Conservation (phyloP, 2,113 vertebrate genomes). For the Lanius ludovicianus region DNA sequence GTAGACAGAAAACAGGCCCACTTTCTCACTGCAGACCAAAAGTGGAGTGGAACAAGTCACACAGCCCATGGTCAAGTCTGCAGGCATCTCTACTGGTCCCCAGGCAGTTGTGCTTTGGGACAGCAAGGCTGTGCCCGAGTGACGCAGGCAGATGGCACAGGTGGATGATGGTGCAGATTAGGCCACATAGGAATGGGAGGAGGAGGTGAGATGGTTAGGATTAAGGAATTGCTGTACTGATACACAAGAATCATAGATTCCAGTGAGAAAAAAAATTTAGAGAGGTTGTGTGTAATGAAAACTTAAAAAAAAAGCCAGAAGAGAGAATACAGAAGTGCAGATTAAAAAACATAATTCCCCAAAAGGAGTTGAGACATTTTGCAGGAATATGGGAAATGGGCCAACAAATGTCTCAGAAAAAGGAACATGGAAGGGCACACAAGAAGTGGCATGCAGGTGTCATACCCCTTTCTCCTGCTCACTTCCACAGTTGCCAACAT, state of each 20-base stretch:
- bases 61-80: not conserved
- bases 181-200: not conserved
- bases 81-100: not conserved
- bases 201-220: not conserved
- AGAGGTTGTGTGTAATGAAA: not conserved
- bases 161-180: not conserved
- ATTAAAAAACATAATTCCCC: not conserved
- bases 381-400: not conserved
- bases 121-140: not conserved
- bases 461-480: not conserved
- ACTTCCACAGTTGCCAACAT: not conserved
- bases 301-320: not conserved
- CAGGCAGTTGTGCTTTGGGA: not conserved
- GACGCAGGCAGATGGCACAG: rapidly evolving
- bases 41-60: not conserved
- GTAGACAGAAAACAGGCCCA: not conserved
- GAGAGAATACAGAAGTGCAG: not conserved
- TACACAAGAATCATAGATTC: not conserved
- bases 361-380: not conserved
- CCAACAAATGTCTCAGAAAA: not conserved
- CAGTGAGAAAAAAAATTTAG: not conserved
- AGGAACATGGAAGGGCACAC: not conserved
- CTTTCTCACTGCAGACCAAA: not conserved
- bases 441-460: not conserved
- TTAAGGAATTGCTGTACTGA: not conserved